Percentiles rank a stretch among this genome's conserved stretches.
These are phyloP conservation scores for Mastacembelus armatus DNA, from an alignment of 2,797 vertebrate species.

Conservation along the genomic window DNA sequence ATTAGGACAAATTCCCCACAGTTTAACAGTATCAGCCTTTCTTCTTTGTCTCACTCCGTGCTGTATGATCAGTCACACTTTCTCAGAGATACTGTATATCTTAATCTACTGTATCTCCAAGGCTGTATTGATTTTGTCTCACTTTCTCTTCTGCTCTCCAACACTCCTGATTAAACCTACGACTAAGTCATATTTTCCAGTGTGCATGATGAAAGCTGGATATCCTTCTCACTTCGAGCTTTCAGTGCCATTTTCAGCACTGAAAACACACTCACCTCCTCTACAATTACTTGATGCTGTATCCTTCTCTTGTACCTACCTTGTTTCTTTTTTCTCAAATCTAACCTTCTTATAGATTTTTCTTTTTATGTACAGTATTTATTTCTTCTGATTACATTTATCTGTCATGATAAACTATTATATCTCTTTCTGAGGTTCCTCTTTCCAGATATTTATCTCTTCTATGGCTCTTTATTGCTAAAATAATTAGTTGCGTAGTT, in stretches of 20 bases:
- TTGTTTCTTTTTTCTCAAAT: background rate
- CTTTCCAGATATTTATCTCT: too few species aligned
- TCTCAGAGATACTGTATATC: slow-evolving; percentile 41
- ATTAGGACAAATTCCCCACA: slow-evolving; percentile 39
- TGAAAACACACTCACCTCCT: too few species aligned
- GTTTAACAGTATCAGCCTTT: slow-evolving; percentile 25
- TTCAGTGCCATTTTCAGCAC: slow-evolving; percentile 8
- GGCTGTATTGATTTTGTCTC: slow-evolving; percentile 68
- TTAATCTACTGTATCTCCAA: slow-evolving; percentile 46
- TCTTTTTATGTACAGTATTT: background rate
- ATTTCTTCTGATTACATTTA: background rate
- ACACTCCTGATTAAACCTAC: slow-evolving; percentile 27
- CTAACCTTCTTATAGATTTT: background rate
- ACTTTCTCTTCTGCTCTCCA: slow-evolving; percentile 23
- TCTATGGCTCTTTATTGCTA: too few species aligned
- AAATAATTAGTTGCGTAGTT: background rate
- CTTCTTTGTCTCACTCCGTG: slow-evolving; percentile 27
- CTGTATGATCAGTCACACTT: slow-evolving; percentile 39
- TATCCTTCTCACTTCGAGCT: slow-evolving; percentile 26
- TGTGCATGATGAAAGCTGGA: slow-evolving; percentile 35
- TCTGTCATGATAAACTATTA: background rate
- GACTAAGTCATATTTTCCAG: slow-evolving; percentile 67
- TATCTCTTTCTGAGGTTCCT: background rate
- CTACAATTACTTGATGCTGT: slow-evolving; percentile 8
- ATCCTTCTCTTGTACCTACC: background rate